phyloP scores from a whole-genome alignment of 2,888 invertebrate species.

The Lypha dubia region DNA sequence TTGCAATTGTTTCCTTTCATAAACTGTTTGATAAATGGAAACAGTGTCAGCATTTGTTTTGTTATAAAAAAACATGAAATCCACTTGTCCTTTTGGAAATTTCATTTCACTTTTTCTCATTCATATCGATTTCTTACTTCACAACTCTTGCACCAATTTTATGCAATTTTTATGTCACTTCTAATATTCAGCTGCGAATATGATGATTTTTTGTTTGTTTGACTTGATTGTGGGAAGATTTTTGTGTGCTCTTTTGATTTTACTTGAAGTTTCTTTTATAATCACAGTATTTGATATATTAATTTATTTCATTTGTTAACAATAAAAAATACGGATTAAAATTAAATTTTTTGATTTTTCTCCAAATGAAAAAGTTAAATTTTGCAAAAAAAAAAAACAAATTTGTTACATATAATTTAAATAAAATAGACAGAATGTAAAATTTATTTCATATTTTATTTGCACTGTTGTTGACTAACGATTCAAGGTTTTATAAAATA shows the following conservation, averaged over 20 bases:
- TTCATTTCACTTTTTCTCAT: conserved; percentile 56
- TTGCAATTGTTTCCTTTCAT: conserved; percentile 48
- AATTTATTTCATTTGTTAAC: conserved; percentile 35
- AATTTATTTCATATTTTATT: too few relatives aligned
- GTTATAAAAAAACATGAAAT: conserved; percentile 2
- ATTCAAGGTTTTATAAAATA: too few relatives aligned
- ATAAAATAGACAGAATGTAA: too few relatives aligned
- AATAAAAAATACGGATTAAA: neutral
- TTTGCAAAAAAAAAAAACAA: neutral
- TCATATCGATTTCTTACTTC: conserved; percentile 42
- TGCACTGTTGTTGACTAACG: too few relatives aligned
- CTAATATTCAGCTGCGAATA: conserved; percentile 15
- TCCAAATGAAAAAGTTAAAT: neutral
- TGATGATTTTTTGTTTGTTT: conserved; percentile 1
- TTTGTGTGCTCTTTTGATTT: too few relatives aligned
- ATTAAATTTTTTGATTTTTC: conserved; percentile 23
- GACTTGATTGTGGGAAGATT: conserved; percentile 20
- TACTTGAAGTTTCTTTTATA: conserved; percentile 40
- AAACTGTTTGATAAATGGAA: conserved; percentile 34
- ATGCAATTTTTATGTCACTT: conserved; percentile 41
- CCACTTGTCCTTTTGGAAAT: conserved; percentile 61
- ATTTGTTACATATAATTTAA: too few relatives aligned
- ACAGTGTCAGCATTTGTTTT: conserved; percentile 63
- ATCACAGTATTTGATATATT: conserved; percentile 59
- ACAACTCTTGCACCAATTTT: neutral